These are phyloP conservation scores for Cisticola juncidis DNA, from an alignment of 2,113 vertebrate genomes.

Conservation along the genomic window DNA sequence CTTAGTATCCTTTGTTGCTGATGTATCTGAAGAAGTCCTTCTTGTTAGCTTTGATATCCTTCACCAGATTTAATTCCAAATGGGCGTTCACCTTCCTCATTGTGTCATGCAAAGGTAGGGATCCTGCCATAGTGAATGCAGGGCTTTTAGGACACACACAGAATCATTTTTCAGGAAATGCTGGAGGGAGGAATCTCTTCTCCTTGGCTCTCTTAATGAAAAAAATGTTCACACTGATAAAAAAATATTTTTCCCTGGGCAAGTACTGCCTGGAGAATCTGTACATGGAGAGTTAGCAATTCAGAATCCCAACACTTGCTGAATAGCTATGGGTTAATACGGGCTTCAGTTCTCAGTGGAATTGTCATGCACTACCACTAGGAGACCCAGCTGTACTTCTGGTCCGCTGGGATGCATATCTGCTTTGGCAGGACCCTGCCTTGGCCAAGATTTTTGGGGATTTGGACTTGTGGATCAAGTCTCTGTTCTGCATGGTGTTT, in stretches of 20 bases:
- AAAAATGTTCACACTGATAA: not conserved
- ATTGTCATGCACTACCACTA: not conserved
- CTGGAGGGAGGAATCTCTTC: not conserved
- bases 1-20: not conserved
- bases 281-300: not conserved
- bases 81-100: not conserved
- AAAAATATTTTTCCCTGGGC: not conserved
- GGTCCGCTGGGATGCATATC: not conserved
- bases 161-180: conserved; percentile 3
- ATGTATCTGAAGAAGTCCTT: not conserved
- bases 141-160: not conserved
- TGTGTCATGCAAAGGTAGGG: not conserved
- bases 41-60: not conserved
- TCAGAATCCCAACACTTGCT: not conserved
- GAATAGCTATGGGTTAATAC: not conserved
- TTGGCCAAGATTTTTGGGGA: not conserved
- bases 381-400: not conserved
- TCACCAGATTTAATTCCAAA: not conserved
- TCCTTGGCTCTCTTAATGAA: not conserved
- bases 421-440: not conserved
- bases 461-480: not conserved
- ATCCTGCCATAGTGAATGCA: not conserved
- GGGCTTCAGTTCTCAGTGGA: not conserved
- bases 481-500: not conserved
- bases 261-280: not conserved